Base-by-base conservation (phyloP, 1,140 invertebrate genomes). In the Hycleus cichorii region DNA sequence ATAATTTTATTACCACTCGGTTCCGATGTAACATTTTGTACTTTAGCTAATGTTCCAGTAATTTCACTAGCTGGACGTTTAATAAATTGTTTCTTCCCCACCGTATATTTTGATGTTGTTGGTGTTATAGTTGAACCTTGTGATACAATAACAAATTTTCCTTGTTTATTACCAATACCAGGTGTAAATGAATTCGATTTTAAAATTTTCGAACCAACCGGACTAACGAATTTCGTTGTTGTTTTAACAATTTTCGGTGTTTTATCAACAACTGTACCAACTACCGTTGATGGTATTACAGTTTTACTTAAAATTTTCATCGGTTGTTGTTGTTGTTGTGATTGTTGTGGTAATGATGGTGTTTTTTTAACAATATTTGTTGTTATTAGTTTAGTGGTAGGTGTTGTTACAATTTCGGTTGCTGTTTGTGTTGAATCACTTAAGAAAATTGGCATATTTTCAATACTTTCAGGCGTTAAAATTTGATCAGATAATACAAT, bases 401-500 rank as follows among this genome's bases (percentile, higher is more conserved):
- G 40, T 11, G 40, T 42, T 42, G 40, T 32, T 32, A 32, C 40
- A 42, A 42, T 42, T 10, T 10, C 11, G 4, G 40, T 42, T 42
- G n/a, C 7, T 11, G 12, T 24, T 12, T 47, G 43, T 27, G 42
- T 5, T 42, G 9, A 10, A 38, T 61, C 54, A 12, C 40, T 26
- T 44, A 84, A 80, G 1, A 84, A 78, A n/a, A 85, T 80, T 0
- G 82, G 82, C 80, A 84, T 83, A 62, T 82, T 81, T 57, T 84
- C 82, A 38, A 85, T 83, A 50, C 66, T 77, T 74, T 84, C 72
- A 51, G 82, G 64, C 56, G 80, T 75, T 45, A 86, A 69, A 39
- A 85, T 76, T 63, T 86, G 82, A 59, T 88, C 84, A 9, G 82
- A 83, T 8, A 87, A 67, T 1, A 87, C 82, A 57, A 88, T 83